phyloP scores from a whole-genome alignment of 2,797 vertebrate genomes.

The Galago senegalensis region DNA sequence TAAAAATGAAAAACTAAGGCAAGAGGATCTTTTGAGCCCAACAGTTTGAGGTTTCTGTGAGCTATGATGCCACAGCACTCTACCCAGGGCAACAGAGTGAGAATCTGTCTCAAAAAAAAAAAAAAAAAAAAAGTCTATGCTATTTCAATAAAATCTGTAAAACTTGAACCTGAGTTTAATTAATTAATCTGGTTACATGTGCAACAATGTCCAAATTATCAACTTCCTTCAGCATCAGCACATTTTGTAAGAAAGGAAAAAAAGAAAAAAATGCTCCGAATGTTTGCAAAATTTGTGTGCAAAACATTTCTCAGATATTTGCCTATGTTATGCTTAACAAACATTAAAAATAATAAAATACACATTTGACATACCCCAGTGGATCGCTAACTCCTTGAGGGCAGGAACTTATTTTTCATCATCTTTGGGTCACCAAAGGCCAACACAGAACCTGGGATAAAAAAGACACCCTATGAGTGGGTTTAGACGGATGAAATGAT shows the following conservation, averaged over 20 bases:
- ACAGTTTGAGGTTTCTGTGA: too few relatives aligned
- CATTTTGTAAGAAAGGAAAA: neutral
- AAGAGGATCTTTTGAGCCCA: too few relatives aligned
- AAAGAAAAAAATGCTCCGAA: neutral
- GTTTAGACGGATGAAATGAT: neutral
- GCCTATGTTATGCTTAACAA: neutral
- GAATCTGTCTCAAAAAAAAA: too few relatives aligned
- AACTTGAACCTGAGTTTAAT: constrained; percentile 16
- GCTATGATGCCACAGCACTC: too few relatives aligned
- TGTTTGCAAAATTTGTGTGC: neutral
- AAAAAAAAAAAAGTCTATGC: neutral
- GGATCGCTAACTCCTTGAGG: constrained; percentile 73
- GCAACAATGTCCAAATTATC: neutral
- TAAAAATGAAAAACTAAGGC: too few relatives aligned
- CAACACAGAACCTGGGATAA: constrained; percentile 73
- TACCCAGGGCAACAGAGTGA: too few relatives aligned
- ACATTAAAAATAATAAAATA: neutral
- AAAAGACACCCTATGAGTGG: neutral
- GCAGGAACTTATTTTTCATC: constrained; percentile 55
- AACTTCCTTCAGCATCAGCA: constrained; percentile 9
- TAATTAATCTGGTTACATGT: neutral
- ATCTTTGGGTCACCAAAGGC: constrained; percentile 66
- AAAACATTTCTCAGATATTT: neutral
- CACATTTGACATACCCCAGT: constrained; percentile 58
- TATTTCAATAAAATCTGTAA: neutral